Evolutionary conservation across 2,113 vertebrate species (phyloP).

Genomic region (Furnarius figulus): DNA sequence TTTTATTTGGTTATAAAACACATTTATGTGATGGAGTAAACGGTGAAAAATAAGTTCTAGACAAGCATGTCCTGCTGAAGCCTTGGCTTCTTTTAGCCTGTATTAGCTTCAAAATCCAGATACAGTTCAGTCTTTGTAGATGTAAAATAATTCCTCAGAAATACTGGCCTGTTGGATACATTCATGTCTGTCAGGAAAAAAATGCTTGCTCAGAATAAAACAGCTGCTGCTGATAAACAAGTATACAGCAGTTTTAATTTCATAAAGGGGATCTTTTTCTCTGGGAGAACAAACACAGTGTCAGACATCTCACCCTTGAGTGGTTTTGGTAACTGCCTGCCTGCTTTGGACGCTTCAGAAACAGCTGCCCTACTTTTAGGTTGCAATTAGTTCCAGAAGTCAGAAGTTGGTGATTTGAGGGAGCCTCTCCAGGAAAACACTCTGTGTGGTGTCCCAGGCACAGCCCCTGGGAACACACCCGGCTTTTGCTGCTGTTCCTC

Average conservation of each 20-base stretch:
- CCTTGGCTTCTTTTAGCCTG: background rate
- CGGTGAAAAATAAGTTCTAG: background rate
- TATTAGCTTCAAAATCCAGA: background rate
- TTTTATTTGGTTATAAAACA: background rate
- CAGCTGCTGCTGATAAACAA: background rate
- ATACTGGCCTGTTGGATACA: background rate
- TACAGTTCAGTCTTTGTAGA: background rate
- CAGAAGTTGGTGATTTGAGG: background rate
- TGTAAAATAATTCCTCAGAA: background rate
- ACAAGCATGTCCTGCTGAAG: background rate
- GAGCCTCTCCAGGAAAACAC: no score
- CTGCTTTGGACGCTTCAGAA: background rate
- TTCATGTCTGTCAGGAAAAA: background rate
- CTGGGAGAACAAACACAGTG: background rate
- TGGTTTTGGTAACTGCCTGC: background rate
- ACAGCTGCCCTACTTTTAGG: background rate
- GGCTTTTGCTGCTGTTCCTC: background rate
- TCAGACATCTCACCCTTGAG: background rate
- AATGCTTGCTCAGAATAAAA: background rate
- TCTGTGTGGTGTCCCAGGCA: accelerated
- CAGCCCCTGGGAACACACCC: background rate
- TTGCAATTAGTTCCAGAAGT: background rate
- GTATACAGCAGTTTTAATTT: background rate
- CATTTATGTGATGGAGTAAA: background rate
- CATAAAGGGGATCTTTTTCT: background rate